Evolutionary conservation across 2,797 vertebrate genomes (phyloP), one percentile per base, ranked within the genome.

Genomic region (Thaleichthys pacificus): DNA sequence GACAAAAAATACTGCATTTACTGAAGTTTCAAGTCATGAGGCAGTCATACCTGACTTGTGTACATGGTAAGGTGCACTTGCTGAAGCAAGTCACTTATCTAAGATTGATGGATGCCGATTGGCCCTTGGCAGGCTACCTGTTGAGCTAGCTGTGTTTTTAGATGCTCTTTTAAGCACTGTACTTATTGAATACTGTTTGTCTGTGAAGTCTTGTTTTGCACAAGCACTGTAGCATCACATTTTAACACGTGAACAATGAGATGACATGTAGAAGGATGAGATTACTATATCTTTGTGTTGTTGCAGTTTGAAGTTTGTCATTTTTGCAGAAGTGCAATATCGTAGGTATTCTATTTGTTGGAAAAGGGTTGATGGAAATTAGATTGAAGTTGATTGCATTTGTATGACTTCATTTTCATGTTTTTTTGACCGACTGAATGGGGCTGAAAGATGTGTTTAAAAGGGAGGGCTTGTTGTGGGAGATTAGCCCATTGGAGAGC

Each of bases 381-480:
- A 56, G 73, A 76, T 82, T 79, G 38, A 84, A 74, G 80, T 72
- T 49, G 54, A 72, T 70, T 77, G 66, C 32, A 77, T 80, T 80
- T 74, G 14, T 74, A 68, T 76, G 66, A 32, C 69, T 63, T 73
- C 60, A 2, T 17, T 74, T 64, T 84, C 66, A 51, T 72, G 74
- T 89, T 22, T 19, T 47, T 58, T 19, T 79, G 80, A 61, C 66
- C 69, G 51, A 51, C 71, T 78, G 60, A n/a, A 35, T 42, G 47
- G 71, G 70, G 61, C 74, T 72, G 22, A 64, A 76, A 60, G 61
- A 42, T 61, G 7, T 74, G 72, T n/a, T 72, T 86, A 64, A 79
- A 84, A 82, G 74, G 61, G 77, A 78, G 76, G 35, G 66, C 84
- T 89, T 90, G 87, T 84, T 88, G 80, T 90, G 81, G 82, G 83